Evolutionary conservation across 2,888 invertebrate genomes (phyloP).

Genomic region (Drosophila nr. perissopoda): DNA sequence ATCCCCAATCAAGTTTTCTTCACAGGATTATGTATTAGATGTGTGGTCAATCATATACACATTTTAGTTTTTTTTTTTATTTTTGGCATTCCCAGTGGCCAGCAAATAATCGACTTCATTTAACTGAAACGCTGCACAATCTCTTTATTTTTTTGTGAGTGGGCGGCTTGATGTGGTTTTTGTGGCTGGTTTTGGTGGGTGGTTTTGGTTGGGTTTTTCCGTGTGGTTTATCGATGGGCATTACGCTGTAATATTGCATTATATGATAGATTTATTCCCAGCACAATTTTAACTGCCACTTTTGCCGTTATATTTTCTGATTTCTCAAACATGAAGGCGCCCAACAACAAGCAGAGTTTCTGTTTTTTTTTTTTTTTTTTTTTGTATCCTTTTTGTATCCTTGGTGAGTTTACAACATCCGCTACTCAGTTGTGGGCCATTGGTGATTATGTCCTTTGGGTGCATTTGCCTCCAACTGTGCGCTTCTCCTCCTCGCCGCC

Average conservation of each 20-base stretch:
- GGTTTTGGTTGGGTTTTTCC: slow-evolving; percentile 2
- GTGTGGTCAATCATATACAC: slow-evolving; percentile 61
- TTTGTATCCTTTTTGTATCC: slow-evolving; percentile 26
- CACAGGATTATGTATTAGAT: slow-evolving; percentile 17
- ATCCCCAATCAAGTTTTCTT: neutral
- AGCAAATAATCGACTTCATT: slow-evolving; percentile 77
- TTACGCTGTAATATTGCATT: slow-evolving; percentile 77
- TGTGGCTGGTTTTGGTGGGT: slow-evolving; percentile 1
- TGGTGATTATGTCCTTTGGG: slow-evolving; percentile 81
- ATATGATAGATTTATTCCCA: slow-evolving; percentile 81
- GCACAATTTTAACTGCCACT: slow-evolving; percentile 79
- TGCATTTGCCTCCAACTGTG: slow-evolving; percentile 60
- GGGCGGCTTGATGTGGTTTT: slow-evolving; percentile 9
- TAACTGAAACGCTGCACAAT: slow-evolving; percentile 67
- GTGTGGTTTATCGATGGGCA: slow-evolving; percentile 60
- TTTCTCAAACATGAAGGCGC: slow-evolving; percentile 25
- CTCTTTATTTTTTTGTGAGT: slow-evolving; percentile 5
- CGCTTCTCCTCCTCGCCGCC: slow-evolving; percentile 2
- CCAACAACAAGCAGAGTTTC: slow-evolving; percentile 10
- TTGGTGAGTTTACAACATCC: slow-evolving; percentile 67
- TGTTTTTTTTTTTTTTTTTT: slow-evolving; percentile 5
- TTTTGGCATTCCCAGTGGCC: slow-evolving; percentile 59
- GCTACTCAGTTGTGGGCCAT: slow-evolving; percentile 68
- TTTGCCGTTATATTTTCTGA: slow-evolving; percentile 52
- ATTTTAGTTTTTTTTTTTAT: neutral